phyloP scores from a whole-genome alignment of 2,888 invertebrate species.

The Heteromurus nitidus region DNA sequence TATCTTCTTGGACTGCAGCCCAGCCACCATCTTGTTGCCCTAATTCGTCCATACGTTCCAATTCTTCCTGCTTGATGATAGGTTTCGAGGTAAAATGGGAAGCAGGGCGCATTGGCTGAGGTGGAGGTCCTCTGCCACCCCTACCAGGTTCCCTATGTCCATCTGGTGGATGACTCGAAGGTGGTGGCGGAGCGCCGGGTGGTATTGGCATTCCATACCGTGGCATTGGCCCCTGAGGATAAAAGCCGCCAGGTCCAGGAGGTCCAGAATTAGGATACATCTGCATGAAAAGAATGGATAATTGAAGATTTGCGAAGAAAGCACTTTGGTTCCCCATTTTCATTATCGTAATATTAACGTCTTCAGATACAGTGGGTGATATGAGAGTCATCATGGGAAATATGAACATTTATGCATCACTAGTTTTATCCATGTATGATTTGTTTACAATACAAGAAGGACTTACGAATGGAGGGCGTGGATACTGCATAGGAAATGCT shows the following conservation, averaged over 20 bases:
- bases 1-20: constrained; percentile 71
- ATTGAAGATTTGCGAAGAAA: too few relatives aligned
- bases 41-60: constrained; percentile 72
- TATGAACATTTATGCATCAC: constrained; percentile 39
- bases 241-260: constrained; percentile 65
- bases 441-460: not conserved
- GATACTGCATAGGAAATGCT: constrained; percentile 70
- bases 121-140: constrained; percentile 52
- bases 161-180: constrained; percentile 43
- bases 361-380: constrained; percentile 53
- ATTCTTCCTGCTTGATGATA: constrained; percentile 71
- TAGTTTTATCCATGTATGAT: not conserved
- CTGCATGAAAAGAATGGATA: constrained; percentile 47
- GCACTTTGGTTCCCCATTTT: too few relatives aligned
- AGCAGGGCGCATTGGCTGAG: constrained; percentile 59
- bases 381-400: constrained; percentile 35
- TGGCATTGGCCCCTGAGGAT: constrained; percentile 66
- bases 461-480: constrained; percentile 70
- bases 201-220: constrained; percentile 72
- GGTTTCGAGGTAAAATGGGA: constrained; percentile 71
- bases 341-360: too few relatives aligned
- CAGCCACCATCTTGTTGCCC: constrained; percentile 72
- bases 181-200: constrained; percentile 70
- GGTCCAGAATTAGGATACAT: constrained; percentile 68
- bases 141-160: constrained; percentile 36